Conservation (phyloP, 2,888 invertebrate genomes). For the Acholoe squamosa region DNA sequence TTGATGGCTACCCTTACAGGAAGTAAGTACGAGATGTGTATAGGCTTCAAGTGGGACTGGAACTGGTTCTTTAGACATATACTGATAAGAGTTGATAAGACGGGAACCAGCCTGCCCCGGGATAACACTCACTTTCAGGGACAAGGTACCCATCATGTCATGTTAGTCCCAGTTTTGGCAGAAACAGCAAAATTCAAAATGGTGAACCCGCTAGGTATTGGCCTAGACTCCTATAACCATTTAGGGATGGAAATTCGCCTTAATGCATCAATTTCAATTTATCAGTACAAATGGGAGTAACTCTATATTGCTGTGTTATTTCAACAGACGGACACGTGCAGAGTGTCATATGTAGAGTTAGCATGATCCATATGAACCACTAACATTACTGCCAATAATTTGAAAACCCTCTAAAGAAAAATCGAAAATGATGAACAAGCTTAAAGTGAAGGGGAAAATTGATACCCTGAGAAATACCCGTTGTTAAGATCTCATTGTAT, state of each 20-base stretch:
- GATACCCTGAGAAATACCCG: not conserved
- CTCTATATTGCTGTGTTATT: too few species aligned
- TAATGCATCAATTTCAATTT: too few species aligned
- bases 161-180: not conserved
- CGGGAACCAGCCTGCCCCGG: not conserved
- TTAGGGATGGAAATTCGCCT: too few species aligned
- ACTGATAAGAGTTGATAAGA: not conserved
- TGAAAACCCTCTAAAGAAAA: not conserved
- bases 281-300: too few species aligned
- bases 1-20: slow-evolving; percentile 60
- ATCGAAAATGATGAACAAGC: not conserved
- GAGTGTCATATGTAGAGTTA: not conserved
- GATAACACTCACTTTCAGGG: not conserved
- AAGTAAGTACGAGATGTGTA: too few species aligned
- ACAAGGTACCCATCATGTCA: not conserved
- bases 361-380: not conserved
- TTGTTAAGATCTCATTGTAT: not conserved
- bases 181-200: not conserved
- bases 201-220: not conserved
- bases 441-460: not conserved
- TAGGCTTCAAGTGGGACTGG: too few species aligned
- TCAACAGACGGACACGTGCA: too few species aligned
- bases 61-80: not conserved
- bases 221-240: too few species aligned
- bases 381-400: not conserved